Evolutionary conservation across 2,113 vertebrate genomes (phyloP).

Genomic region (Barbus barbus): DNA sequence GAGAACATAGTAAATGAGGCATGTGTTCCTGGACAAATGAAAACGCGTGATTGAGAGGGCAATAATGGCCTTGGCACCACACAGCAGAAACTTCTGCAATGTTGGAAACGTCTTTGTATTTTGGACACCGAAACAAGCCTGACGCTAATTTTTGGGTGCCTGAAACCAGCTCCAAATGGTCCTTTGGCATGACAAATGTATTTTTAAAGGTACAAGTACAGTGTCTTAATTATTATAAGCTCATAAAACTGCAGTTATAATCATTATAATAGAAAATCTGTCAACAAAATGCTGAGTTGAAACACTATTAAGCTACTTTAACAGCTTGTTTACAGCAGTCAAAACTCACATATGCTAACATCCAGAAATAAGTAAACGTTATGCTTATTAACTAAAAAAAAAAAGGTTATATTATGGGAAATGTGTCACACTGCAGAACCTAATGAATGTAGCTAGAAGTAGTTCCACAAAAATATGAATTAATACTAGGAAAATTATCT

Average conservation of each 20-base stretch:
- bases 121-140: background rate
- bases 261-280: background rate
- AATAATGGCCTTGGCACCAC: slow-evolving; percentile 26
- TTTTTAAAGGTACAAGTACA: background rate
- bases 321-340: background rate
- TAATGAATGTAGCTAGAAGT: background rate
- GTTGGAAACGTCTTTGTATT: background rate
- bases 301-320: background rate
- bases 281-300: background rate
- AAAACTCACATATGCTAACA: background rate
- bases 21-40: slow-evolving; percentile 51
- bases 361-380: background rate
- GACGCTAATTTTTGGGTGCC: background rate
- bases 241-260: background rate
- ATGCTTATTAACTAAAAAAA: background rate
- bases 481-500: background rate
- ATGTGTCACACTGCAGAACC: background rate
- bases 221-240: background rate
- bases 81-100: background rate
- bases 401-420: background rate
- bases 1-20: slow-evolving; percentile 52
- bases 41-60: slow-evolving; percentile 17
- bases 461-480: background rate
- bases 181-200: background rate
- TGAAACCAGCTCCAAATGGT: slow-evolving; percentile 10